Base-by-base conservation (phyloP, 2,888 invertebrate species). In the Heteropelma amictum region DNA sequence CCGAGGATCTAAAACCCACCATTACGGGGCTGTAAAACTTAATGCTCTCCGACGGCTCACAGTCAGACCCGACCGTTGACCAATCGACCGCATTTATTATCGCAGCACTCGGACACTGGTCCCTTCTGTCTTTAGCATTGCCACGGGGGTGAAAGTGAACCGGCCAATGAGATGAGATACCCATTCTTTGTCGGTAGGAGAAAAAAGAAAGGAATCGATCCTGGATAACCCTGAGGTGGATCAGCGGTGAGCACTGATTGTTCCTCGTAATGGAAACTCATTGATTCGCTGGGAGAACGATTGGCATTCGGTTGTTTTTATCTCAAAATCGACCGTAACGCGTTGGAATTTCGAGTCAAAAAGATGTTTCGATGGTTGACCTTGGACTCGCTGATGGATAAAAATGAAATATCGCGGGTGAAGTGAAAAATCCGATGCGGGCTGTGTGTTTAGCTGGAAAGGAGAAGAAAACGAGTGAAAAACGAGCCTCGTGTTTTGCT, bases 91-190 rank as follows among this genome's bases (percentile, higher is more conserved):
- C 81, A 80, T 81, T 80, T 80, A 84, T 84, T 83, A 81, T 80
- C 80, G 76, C 65, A 54, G 40, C 47, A 74, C 76, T 23, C 70
- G 75, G 68, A 67, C 76, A 72, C 70, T 76, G 47, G 21, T 58
- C 19, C 63, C 60, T 45, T 65, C 65, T n/a, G 47, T 74, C 47
- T 54, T 65, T 51, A 49, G 28, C 38, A 40, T 76, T 67, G 77
- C 84, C 83, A 82, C 80, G 78, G 81, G 83, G 85, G 82, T 81
- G 86, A 85, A 86, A 85, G 86, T 85, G 85, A 86, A 85, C 83
- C 83, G n/a, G n/a, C n/a, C n/a, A n/a, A 84, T 83, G 82, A 82
- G 83, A 82, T 82, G 84, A 61, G 74, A 83, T 85, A 10, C 33
- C 81, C 71, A 78, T 81, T 81, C 77, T 76, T 68, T 30, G 30